Base-by-base conservation (phyloP, 2,113 vertebrate species). In the Struthio camelus region DNA sequence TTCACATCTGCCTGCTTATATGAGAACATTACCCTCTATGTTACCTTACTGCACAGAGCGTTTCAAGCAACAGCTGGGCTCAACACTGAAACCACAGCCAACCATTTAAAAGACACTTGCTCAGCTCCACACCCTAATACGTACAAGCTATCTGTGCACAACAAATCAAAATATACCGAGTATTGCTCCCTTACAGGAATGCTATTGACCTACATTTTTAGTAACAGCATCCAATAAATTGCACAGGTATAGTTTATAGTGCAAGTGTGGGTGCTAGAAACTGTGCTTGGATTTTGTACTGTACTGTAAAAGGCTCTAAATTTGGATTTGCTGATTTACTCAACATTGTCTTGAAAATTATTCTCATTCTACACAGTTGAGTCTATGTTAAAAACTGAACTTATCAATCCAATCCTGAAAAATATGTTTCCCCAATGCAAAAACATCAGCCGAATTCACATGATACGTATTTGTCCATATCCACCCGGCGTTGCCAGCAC, bases 1-100 rank as follows among this genome's bases (percentile, higher is more conserved):
- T 85, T 94, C 91, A 90, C 80, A 93, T 80, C 82, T 94, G 89
- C 80, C 56, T 92, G 54, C 79, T 90, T 90, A 75, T 2, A 48
- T 0, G 2, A 93, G 73, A 67, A 81, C 84, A 89, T 66, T 75
- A 93, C 56, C 50, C 53, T 69, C 66, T 76, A 90, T 91, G 88
- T 72, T 83, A 85, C 91, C 71, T 73, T 34, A 85, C 66, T 48
- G 34, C 24, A 92, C 50, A 36, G 76, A 79, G 32, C 42, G n/a
- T 80, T 92, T 77, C 72, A 88, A 93, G 85, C 78, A 95, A 89
- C 84, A 93, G 89, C 89, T 87, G 85, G 84, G 51, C 54, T 90
- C 50, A 80, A 75, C 19, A 46, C 64, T 71, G 87, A 95, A 95
- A 94, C 46, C 72, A 73, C 89, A 83, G 82, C 87, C 46, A 95